These are phyloP conservation scores for Polypedilum pembai DNA, from an alignment of 1,140 invertebrate species.

Conservation along the genomic window DNA sequence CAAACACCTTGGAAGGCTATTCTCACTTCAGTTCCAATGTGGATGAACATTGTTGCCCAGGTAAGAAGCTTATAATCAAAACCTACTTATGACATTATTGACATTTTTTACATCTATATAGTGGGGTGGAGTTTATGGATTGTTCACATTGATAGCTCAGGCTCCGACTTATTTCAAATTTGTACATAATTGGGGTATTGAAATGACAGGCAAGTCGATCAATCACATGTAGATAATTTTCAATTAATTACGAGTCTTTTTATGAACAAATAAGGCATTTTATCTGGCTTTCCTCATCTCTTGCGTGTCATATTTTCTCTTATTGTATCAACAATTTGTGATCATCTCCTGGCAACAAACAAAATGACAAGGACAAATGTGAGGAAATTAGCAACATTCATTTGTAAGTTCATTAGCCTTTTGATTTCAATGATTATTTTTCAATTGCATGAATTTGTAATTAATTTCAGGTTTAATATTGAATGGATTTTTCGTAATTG, in stretches of 20 bases:
- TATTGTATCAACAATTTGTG: conserved; percentile 51
- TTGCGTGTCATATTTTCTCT: conserved; percentile 55
- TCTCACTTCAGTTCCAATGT: conserved; percentile 63
- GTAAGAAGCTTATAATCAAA: background rate
- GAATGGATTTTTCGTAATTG: conserved; percentile 51
- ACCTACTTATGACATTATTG: background rate
- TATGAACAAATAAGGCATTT: conserved; percentile 51
- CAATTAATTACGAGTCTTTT: conserved; percentile 26
- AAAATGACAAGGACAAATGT: conserved; percentile 54
- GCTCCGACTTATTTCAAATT: conserved; percentile 78
- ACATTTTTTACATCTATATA: conserved; percentile 44
- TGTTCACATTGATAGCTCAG: conserved; percentile 76
- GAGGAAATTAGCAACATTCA: conserved; percentile 52
- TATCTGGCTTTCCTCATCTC: conserved; percentile 59
- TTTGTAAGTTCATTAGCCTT: conserved; percentile 45
- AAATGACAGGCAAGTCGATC: conserved; percentile 51
- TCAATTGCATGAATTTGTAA: conserved; percentile 37
- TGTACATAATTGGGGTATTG: conserved; percentile 73
- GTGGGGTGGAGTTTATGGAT: conserved; percentile 75
- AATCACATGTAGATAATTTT: conserved; percentile 25
- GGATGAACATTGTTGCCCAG: conserved; percentile 60
- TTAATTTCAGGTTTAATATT: conserved; percentile 44
- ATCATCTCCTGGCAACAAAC: conserved; percentile 51
- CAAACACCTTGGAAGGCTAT: conserved; percentile 66
- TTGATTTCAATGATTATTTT: conserved; percentile 34